These are phyloP conservation scores for Pseudomyrmex cubaensis DNA, from an alignment of 1,140 invertebrate genomes.

Conservation along the genomic window DNA sequence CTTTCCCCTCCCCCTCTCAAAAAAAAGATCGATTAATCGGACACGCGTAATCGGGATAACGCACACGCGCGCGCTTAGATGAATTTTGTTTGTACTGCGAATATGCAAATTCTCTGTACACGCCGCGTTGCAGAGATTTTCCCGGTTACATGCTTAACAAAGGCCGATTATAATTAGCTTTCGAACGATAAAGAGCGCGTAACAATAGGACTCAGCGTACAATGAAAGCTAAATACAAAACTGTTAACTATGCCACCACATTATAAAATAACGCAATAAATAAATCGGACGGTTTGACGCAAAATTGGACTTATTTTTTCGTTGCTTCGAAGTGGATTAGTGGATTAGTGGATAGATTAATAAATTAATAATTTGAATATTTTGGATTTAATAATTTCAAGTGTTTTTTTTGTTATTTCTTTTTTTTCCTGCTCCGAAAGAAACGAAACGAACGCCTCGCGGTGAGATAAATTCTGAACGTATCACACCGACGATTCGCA, in stretches of 20 bases:
- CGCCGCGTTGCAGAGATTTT: slow-evolving; percentile 16
- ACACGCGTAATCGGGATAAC: background rate
- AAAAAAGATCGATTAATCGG: slow-evolving; percentile 12
- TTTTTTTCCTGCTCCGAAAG: too few relatives aligned
- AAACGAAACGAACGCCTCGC: too few relatives aligned
- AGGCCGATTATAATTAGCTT: slow-evolving; percentile 58
- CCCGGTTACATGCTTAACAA: slow-evolving; percentile 51
- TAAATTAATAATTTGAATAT: too few relatives aligned
- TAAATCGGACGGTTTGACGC: too few relatives aligned
- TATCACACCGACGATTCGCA: background rate
- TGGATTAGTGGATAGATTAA: too few relatives aligned
- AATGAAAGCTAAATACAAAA: slow-evolving; percentile 45
- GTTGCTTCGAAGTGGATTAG: too few relatives aligned
- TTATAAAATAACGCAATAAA: slow-evolving; percentile 19
- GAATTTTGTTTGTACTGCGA: slow-evolving; percentile 42
- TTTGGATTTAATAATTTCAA: too few relatives aligned
- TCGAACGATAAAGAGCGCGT: slow-evolving; percentile 48
- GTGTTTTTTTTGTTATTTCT: too few relatives aligned
- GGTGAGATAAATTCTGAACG: slow-evolving; percentile 47
- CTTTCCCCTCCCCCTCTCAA: background rate
- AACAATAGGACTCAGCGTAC: slow-evolving; percentile 47
- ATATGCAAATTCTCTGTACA: slow-evolving; percentile 39
- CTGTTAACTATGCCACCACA: slow-evolving; percentile 40
- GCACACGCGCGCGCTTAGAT: slow-evolving; percentile 8
- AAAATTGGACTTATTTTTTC: too few relatives aligned